Evolutionary conservation across 2,113 vertebrate genomes (phyloP).

Genomic region (Tyrannus savana): DNA sequence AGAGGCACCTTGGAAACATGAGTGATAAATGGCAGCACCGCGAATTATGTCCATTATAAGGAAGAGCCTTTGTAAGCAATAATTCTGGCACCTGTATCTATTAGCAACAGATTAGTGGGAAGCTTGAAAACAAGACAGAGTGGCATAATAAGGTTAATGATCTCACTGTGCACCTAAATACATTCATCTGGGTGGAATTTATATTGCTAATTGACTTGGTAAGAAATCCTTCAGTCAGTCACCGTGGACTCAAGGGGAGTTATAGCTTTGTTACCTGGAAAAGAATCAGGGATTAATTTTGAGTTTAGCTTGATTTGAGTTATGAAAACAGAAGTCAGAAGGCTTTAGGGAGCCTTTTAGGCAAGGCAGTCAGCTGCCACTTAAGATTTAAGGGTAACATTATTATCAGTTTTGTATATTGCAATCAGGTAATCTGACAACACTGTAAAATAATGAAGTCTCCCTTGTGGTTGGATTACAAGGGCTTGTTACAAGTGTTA

Average conservation of each 20-base stretch:
- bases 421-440: background rate
- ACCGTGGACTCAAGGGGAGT: background rate
- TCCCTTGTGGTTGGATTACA: background rate
- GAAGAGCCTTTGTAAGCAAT: background rate
- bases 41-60: background rate
- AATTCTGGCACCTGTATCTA: background rate
- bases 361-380: background rate
- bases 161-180: background rate
- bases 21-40: background rate
- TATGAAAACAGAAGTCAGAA: background rate
- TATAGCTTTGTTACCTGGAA: background rate
- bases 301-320: background rate
- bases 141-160: conserved; percentile 6
- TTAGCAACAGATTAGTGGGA: conserved; percentile 14
- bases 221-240: background rate
- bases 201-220: background rate
- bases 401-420: background rate
- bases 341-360: background rate
- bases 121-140: background rate
- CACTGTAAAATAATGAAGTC: background rate
- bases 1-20: background rate
- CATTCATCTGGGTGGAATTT: background rate
- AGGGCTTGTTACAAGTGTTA: background rate
- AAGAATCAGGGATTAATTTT: background rate
- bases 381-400: background rate